These are phyloP conservation scores for Meteorus sp. DNA, from an alignment of 1,140 invertebrate species.

Conservation along the genomic window DNA sequence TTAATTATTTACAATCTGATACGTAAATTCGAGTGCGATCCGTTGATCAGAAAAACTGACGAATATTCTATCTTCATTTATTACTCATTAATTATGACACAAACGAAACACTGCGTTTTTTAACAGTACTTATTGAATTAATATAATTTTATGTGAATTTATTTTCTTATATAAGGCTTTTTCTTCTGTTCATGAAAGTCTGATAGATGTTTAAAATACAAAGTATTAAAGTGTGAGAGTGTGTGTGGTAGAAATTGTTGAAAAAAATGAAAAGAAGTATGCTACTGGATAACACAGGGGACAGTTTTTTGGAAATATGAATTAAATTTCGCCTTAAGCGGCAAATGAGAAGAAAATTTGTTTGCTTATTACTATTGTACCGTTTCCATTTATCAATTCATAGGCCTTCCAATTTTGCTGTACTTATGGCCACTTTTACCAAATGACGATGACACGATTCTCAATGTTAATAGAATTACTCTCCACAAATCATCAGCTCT, in stretches of 20 bases:
- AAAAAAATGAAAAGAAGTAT: neutral
- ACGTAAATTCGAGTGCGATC: too few species aligned
- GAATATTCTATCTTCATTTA: too few species aligned
- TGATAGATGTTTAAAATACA: conserved; percentile 20
- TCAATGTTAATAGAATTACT: too few species aligned
- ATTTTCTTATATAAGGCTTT: neutral
- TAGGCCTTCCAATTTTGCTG: too few species aligned
- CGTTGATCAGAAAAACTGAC: too few species aligned
- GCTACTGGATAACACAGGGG: neutral
- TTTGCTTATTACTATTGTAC: neutral
- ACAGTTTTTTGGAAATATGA: conserved; percentile 1
- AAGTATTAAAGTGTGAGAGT: conserved; percentile 5
- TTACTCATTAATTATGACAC: too few species aligned
- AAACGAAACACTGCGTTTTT: neutral
- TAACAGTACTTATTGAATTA: neutral
- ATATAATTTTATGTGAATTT: neutral
- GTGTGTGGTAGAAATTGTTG: neutral
- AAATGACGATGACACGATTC: too few species aligned
- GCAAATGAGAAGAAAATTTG: conserved; percentile 8
- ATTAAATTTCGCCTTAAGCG: conserved; percentile 4
- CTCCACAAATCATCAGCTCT: too few species aligned
- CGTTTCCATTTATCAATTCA: neutral
- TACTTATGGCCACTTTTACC: too few species aligned
- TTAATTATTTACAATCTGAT: too few species aligned
- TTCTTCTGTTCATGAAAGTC: conserved; percentile 14